Conservation (phyloP, 2,113 vertebrate genomes). For the Oostethus manadensis region DNA sequence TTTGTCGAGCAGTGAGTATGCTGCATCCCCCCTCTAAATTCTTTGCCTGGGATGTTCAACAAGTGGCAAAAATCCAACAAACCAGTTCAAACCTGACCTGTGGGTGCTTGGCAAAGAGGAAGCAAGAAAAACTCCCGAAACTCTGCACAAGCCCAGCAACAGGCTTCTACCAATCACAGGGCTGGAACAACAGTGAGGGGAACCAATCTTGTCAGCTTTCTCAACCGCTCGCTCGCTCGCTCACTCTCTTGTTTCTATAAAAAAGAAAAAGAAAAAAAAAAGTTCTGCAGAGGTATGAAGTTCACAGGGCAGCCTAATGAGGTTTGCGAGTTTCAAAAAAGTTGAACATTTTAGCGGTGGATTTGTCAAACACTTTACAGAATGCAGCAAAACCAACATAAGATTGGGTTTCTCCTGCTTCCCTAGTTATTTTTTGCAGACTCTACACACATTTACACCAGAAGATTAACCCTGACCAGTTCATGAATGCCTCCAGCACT, state of each 20-base stretch:
- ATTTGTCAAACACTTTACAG: slow-evolving; percentile 13
- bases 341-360: slow-evolving; percentile 36
- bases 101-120: slow-evolving; percentile 68
- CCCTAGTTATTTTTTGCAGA: no score
- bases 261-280: slow-evolving; percentile 37
- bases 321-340: slow-evolving; percentile 36
- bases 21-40: slow-evolving; percentile 22
- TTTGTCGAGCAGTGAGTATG: slow-evolving; percentile 50
- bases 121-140: slow-evolving; percentile 58
- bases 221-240: slow-evolving; percentile 42
- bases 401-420: no score
- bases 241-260: slow-evolving; percentile 53
- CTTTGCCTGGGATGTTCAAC: slow-evolving; percentile 69
- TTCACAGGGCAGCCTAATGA: slow-evolving; percentile 52
- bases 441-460: slow-evolving; percentile 1
- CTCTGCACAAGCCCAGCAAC: slow-evolving; percentile 78
- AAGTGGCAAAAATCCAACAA: slow-evolving; percentile 70
- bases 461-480: slow-evolving; percentile 50
- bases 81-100: slow-evolving; percentile 74
- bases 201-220: slow-evolving; percentile 64
- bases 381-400: not conserved
- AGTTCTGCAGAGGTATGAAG: slow-evolving; percentile 59
- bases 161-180: slow-evolving; percentile 73
- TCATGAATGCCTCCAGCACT: slow-evolving; percentile 13
- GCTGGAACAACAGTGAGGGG: slow-evolving; percentile 76